A percentile compares a stretch with the other conserved stretches of the same genome.
Evolutionary conservation across 2,113 vertebrate species (phyloP).

Genomic region (Rhineura floridana): DNA sequence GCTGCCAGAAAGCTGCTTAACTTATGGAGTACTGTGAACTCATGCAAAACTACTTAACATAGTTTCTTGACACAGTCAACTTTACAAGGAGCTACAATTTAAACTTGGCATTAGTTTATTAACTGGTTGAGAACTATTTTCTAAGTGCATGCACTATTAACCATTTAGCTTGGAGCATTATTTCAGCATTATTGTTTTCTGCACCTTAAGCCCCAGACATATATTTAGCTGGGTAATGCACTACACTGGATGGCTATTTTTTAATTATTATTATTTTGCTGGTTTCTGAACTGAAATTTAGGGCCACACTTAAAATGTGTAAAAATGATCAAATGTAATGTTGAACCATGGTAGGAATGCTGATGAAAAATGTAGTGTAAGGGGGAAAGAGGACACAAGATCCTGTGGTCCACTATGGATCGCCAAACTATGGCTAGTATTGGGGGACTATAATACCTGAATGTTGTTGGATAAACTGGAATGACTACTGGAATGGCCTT

Average conservation of each 20-base stretch:
- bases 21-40: neutral
- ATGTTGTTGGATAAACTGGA: neutral
- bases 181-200: neutral
- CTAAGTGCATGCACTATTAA: neutral
- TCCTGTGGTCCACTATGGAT: neutral
- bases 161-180: neutral
- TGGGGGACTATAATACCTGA: neutral
- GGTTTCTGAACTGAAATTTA: neutral
- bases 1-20: slow-evolving; percentile 24
- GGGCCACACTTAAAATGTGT: neutral
- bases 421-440: neutral
- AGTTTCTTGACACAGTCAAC: slow-evolving; percentile 37
- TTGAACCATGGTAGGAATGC: neutral
- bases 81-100: slow-evolving; percentile 26
- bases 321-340: neutral
- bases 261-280: neutral
- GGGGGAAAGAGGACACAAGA: neutral
- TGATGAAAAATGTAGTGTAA: neutral
- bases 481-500: no score
- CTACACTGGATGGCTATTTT: neutral
- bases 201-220: neutral
- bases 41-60: slow-evolving; percentile 15
- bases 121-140: slow-evolving; percentile 14
- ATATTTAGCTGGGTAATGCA: neutral
- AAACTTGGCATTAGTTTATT: slow-evolving; percentile 25